Conservation (phyloP, 37 sponge, comb jelly and placozoan species). For the Axinella damicornis region DNA sequence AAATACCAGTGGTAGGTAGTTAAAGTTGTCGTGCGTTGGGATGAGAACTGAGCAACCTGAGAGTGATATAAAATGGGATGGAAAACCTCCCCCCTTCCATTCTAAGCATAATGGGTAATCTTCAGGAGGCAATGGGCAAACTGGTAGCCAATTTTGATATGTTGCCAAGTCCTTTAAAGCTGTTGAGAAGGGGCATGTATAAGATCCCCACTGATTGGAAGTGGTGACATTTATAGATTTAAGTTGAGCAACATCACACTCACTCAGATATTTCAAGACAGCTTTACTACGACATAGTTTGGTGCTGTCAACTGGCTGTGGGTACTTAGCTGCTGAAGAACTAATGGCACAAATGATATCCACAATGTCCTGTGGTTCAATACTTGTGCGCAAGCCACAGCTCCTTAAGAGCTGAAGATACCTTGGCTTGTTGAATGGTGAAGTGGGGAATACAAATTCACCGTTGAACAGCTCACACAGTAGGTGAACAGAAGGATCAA, state of each 20-base stretch:
- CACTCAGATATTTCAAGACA: conserved; percentile 20
- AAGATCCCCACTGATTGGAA: no score
- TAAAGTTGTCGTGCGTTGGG: not conserved
- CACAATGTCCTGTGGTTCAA: conserved; percentile 36
- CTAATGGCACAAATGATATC: conserved; percentile 36
- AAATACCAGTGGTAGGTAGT: not conserved
- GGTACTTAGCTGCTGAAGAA: not conserved
- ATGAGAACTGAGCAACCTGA: not conserved
- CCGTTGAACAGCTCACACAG: conserved; percentile 27
- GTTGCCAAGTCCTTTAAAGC: conserved; percentile 2
- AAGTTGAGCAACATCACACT: no score
- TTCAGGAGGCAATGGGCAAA: conserved; percentile 4
- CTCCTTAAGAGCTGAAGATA: not conserved
- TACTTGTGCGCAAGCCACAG: conserved; percentile 17
- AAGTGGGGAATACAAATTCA: conserved; percentile 58
- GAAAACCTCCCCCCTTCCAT: conserved; percentile 48
- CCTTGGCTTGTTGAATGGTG: conserved; percentile 19
- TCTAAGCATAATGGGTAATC: conserved; percentile 39
- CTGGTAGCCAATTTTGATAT: conserved; percentile 54
- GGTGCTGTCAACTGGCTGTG: conserved; percentile 8
- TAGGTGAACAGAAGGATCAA: conserved; percentile 22
- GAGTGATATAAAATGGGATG: conserved; percentile 36
- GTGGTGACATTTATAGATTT: no score
- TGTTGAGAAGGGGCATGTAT: not conserved
- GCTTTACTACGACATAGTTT: conserved; percentile 39